Base-by-base conservation (phyloP, 2,113 vertebrate genomes). In the Eudyptes chrysolophus region DNA sequence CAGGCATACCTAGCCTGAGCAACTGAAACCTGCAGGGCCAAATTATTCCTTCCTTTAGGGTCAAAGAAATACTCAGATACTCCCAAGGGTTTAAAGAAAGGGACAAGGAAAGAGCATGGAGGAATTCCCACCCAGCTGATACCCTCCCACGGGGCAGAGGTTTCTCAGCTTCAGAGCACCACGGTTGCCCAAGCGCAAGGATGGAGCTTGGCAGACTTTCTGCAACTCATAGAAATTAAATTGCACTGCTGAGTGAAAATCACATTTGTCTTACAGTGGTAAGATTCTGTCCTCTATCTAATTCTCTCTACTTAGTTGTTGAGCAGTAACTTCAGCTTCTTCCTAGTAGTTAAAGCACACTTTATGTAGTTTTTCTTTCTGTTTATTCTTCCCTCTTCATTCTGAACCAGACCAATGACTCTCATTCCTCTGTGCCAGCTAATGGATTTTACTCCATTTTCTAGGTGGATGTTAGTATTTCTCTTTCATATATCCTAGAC, bases 61-160 rank as follows among this genome's bases (percentile, higher is more conserved):
- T 15, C 51, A 68, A 34, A 46, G 27, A 58, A 78, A 58, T 4
- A 17, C 11, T 6, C 48, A n/a, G 60, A 27, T 36, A 44, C 7
- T 5, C 1, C 7, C 40, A 25, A 51, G 17, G 11, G n/a, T 42
- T 84, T 71, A 9, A 49, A 55, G 32, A 70, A 77, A 48, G 8
- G 52, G 66, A 11, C 9, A 42, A 42, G 51, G 32, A 57, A 78
- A 40, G 38, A 49, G n/a, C 26, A 24, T 0, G 0, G 81, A 76
- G 52, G 48, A 69, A 42, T 64, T 84, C 14, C 61, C 62, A 71
- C 14, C 5, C 15, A 42, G n/a, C 48, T 51, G 9, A 14, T 13
- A 18, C 11, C 15, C 16, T 90, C 54, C 34, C 36, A 30, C 0
- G 0, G 6, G 6, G 15, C 1, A 0, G 40, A n/a, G 36, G 9